phyloP scores from a whole-genome alignment of 2,797 vertebrate species.

The Lemur catta region DNA sequence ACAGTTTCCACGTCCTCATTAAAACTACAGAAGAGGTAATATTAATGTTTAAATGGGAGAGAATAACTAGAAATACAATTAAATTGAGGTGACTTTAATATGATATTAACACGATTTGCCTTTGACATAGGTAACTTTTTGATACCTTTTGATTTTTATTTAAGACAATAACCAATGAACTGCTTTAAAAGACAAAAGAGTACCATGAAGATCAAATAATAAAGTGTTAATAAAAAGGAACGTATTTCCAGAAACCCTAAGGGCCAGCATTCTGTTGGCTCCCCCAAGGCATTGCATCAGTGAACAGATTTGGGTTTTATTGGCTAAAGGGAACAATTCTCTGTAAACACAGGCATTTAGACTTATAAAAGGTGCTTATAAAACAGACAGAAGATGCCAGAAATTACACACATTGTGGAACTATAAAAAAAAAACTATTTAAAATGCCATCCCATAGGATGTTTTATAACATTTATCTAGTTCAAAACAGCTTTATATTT shows the following conservation, averaged over 20 bases:
- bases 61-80: not conserved
- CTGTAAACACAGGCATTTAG: conserved; percentile 64
- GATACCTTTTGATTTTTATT: conserved; percentile 23
- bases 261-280: not conserved
- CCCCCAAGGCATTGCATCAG: conserved; percentile 60
- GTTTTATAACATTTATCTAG: conserved; percentile 48
- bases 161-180: not conserved
- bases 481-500: conserved; percentile 34
- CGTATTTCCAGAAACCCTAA: conserved; percentile 28
- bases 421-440: conserved; percentile 31
- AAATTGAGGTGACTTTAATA: not conserved
- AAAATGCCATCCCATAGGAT: conserved; percentile 9
- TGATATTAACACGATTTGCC: not conserved
- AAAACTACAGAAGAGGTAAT: not conserved
- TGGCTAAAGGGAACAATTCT: conserved; percentile 68
- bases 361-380: conserved; percentile 57
- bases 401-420: conserved; percentile 43
- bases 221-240: conserved; percentile 60
- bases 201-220: conserved; percentile 26
- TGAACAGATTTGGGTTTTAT: conserved; percentile 48
- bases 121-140: not conserved
- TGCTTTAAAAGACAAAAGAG: conserved; percentile 52
- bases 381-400: conserved; percentile 44
- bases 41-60: not conserved
- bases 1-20: not conserved